Percentiles rank a stretch among this genome's conserved stretches.
Conservation (phyloP, 2,888 invertebrate genomes). For the Octodonta nipae region DNA sequence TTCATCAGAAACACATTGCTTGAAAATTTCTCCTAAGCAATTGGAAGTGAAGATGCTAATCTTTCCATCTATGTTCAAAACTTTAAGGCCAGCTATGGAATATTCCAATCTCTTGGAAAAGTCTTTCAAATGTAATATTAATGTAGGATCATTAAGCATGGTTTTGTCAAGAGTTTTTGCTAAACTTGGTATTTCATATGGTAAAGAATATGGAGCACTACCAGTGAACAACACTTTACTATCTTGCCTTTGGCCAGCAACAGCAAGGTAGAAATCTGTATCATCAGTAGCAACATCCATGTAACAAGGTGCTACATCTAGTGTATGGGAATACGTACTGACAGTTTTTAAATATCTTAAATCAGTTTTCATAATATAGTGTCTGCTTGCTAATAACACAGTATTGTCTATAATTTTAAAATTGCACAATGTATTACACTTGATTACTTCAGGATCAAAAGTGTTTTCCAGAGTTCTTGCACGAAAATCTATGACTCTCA, state of each 20-base stretch:
- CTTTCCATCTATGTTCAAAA: slow-evolving; percentile 13
- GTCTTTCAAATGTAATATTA: slow-evolving; percentile 12
- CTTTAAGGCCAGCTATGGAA: slow-evolving; percentile 18
- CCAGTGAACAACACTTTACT: slow-evolving; percentile 20
- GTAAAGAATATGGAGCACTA: slow-evolving; percentile 15
- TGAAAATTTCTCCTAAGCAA: slow-evolving; percentile 19
- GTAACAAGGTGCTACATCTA: slow-evolving; percentile 16
- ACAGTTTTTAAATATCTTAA: slow-evolving; percentile 11
- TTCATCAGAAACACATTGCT: slow-evolving; percentile 14
- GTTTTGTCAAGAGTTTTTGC: slow-evolving; percentile 14
- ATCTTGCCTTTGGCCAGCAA: slow-evolving; percentile 14
- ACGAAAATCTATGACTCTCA: slow-evolving; percentile 14
- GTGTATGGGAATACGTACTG: slow-evolving; percentile 15
- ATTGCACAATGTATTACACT: slow-evolving; percentile 18
- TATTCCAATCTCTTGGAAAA: slow-evolving; percentile 14
- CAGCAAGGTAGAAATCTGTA: slow-evolving; percentile 14
- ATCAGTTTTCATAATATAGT: slow-evolving; percentile 19
- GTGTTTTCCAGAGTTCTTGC: slow-evolving; percentile 8
- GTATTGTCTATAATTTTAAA: slow-evolving; percentile 12
- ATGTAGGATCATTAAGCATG: slow-evolving; percentile 10
- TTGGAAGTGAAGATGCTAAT: slow-evolving; percentile 16
- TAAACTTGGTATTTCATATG: slow-evolving; percentile 17
- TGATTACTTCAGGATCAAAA: slow-evolving; percentile 15
- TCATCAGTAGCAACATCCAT: slow-evolving; percentile 14
- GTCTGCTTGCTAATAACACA: slow-evolving; percentile 14